Conservation (phyloP, 2,888 invertebrate genomes). For the Rotaria sp. region DNA sequence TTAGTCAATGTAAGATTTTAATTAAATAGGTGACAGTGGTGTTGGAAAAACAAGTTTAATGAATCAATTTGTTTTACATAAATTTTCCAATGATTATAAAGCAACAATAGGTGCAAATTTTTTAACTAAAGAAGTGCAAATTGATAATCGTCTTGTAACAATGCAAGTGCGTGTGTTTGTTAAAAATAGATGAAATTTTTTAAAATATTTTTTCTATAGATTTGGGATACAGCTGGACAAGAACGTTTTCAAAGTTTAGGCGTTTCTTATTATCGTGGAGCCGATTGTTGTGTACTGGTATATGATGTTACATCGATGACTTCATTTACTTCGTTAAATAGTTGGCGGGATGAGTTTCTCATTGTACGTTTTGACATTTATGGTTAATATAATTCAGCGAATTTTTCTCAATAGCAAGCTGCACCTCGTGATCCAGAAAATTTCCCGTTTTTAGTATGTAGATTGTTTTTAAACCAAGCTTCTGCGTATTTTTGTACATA, state of each 20-base stretch:
- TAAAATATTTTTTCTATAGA: conserved; percentile 57
- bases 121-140: conserved; percentile 84
- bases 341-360: conserved; percentile 84
- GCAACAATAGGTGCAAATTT: conserved; percentile 99
- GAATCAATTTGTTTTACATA: conserved; percentile 99
- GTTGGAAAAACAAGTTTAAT: conserved; percentile 98
- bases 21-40: conserved; percentile 57
- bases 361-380: too few relatives aligned
- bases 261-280: conserved; percentile 96
- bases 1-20: too few relatives aligned
- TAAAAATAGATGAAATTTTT: neutral
- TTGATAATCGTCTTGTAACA: conserved; percentile 96
- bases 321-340: conserved; percentile 95
- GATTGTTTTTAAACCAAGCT: too few relatives aligned
- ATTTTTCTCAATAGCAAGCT: conserved; percentile 58
- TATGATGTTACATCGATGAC: conserved; percentile 96
- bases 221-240: conserved; percentile 99
- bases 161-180: too few relatives aligned
- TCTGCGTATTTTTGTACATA: too few relatives aligned
- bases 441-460: conserved; percentile 85
- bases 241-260: conserved; percentile 97
- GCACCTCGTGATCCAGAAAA: conserved; percentile 95
- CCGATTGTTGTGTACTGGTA: conserved; percentile 90
- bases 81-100: conserved; percentile 99
- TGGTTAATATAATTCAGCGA: too few relatives aligned